Evolutionary conservation across 53 echinoderm and acorn worm species (phyloP).

Genomic region (Arbacia lixula): DNA sequence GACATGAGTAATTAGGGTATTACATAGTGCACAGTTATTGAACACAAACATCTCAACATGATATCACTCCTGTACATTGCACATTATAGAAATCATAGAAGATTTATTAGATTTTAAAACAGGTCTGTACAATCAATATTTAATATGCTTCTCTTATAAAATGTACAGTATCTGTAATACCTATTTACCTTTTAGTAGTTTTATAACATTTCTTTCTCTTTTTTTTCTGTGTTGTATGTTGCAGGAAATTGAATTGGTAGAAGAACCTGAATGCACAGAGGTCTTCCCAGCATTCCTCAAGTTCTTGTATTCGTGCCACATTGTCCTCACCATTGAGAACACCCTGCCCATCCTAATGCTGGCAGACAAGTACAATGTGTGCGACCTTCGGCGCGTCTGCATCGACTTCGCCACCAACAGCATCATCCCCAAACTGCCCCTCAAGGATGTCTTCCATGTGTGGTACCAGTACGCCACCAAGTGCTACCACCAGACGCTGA

Average conservation of each 20-base stretch:
- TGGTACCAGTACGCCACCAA: conserved; percentile 99
- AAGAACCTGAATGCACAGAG: conserved; percentile 85
- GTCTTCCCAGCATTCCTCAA: conserved; percentile 84
- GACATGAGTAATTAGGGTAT: no score
- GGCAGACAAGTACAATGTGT: conserved; percentile 95
- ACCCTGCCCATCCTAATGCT: conserved; percentile 91
- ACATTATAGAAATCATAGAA: no score
- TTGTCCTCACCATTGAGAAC: conserved; percentile 84
- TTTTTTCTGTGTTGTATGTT: conserved; percentile 25
- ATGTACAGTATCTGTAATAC: no score
- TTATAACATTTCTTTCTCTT: no score
- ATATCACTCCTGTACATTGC: no score
- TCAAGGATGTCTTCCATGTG: conserved; percentile 97
- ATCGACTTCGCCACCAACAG: conserved; percentile 82
- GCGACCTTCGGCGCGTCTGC: conserved; percentile 86
- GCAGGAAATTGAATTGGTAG: conserved; percentile 93
- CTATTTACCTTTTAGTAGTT: no score
- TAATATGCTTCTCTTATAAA: no score
- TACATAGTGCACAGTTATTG: no score
- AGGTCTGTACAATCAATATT: no score
- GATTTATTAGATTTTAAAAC: no score
- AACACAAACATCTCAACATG: no score
- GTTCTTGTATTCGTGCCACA: conserved; percentile 90
- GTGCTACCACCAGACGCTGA: conserved; percentile 91
- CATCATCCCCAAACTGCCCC: conserved; percentile 96